Conservation (phyloP, 2,113 vertebrate genomes). For the Ciconia maguari region DNA sequence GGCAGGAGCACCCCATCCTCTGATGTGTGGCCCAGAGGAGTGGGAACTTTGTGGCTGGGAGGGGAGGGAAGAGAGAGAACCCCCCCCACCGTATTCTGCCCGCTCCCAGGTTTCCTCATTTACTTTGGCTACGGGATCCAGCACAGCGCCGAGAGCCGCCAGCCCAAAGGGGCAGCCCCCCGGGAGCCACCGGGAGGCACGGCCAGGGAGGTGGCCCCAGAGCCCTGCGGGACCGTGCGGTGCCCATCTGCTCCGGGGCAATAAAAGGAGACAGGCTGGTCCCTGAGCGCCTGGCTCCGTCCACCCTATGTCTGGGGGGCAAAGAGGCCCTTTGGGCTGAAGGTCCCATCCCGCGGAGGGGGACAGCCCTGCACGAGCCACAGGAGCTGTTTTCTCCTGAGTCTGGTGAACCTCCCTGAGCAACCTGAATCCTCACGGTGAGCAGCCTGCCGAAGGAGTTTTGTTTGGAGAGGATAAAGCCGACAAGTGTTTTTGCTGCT, state of each 20-base stretch:
- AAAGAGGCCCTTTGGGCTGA: neutral
- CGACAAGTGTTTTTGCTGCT: conserved; percentile 48
- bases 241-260: neutral
- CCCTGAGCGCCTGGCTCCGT: neutral
- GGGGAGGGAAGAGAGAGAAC: neutral
- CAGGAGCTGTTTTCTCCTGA: neutral
- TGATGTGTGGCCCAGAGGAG: neutral
- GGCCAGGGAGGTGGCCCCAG: neutral
- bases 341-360: fast-evolving
- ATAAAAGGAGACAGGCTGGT: neutral
- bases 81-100: neutral
- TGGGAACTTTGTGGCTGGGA: neutral
- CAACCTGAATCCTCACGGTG: conserved; percentile 58
- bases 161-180: neutral
- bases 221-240: fast-evolving
- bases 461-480: conserved; percentile 65
- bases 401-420: conserved; percentile 57
- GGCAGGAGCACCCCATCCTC: neutral
- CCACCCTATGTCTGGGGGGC: no score
- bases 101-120: conserved; percentile 77
- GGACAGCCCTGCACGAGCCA: neutral
- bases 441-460: conserved; percentile 65
- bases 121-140: conserved; percentile 83
- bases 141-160: conserved; percentile 73
- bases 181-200: fast-evolving